A percentile compares a stretch with the other conserved stretches of the same genome.
phyloP scores from a whole-genome alignment of 1,140 invertebrate species.

The Drosophila nannoptera region DNA sequence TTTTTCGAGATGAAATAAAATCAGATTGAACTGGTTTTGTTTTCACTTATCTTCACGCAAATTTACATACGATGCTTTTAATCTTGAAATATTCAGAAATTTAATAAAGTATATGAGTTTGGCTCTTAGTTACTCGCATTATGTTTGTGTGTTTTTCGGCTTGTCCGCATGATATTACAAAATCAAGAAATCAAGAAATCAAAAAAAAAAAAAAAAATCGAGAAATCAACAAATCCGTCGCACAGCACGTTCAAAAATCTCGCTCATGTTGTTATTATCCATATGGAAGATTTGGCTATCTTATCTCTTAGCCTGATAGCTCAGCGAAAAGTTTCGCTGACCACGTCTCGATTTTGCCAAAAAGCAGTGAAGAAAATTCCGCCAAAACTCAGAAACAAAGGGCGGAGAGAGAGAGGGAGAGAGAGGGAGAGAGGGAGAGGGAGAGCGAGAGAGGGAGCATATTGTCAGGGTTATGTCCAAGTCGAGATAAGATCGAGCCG shows the following conservation, averaged over 20 bases:
- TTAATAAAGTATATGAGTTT: not conserved
- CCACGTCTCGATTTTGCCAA: conserved; percentile 38
- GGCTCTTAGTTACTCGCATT: not conserved
- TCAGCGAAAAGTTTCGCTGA: conserved; percentile 38
- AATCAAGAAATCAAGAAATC: no score
- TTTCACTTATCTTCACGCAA: conserved; percentile 48
- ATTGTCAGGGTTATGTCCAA: conserved; percentile 25
- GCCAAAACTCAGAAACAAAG: conserved; percentile 1
- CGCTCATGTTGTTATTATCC: conserved; percentile 29
- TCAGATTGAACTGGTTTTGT: conserved; percentile 56
- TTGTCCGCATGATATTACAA: conserved; percentile 24
- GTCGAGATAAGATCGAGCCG: conserved; percentile 30
- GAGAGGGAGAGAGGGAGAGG: no score
- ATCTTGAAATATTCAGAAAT: conserved; percentile 13
- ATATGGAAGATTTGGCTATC: conserved; percentile 27
- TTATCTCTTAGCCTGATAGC: conserved; percentile 41
- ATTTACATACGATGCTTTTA: conserved; percentile 39
- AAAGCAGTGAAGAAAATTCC: conserved; percentile 23
- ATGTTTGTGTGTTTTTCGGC: not conserved
- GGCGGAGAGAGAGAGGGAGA: not conserved
- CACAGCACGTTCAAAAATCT: conserved; percentile 26
- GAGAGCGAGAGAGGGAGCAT: no score
- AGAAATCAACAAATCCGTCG: conserved; percentile 19
- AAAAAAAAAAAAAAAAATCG: no score
- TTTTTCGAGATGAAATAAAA: conserved; percentile 32